Evolutionary conservation across 2,797 vertebrate genomes (phyloP).

Genomic region (Channa striata): DNA sequence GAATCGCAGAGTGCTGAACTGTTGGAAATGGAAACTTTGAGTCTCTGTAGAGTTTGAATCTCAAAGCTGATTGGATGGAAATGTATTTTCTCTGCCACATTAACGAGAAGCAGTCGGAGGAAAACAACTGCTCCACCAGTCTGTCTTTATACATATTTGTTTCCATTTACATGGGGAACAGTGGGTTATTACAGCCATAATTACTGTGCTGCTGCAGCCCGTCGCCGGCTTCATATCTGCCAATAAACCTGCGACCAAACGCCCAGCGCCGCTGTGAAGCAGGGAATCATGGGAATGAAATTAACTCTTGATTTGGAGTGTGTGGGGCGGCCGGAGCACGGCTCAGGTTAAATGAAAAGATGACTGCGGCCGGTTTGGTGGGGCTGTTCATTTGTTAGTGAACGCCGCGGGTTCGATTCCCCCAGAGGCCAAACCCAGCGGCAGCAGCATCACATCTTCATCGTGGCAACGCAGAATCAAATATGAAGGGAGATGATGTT

Average conservation of each 20-base stretch:
- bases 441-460: slow-evolving; percentile 32
- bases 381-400: slow-evolving; percentile 77
- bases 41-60: background rate
- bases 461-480: slow-evolving; percentile 30
- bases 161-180: slow-evolving; percentile 65
- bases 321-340: slow-evolving; percentile 29
- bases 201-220: slow-evolving; percentile 28
- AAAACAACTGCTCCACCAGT: background rate
- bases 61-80: slow-evolving; percentile 36
- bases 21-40: background rate
- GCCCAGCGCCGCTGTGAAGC: background rate
- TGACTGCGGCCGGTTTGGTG: slow-evolving; percentile 52
- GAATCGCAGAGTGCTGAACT: background rate
- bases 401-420: slow-evolving; percentile 65
- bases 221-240: slow-evolving; percentile 59
- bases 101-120: slow-evolving; percentile 8
- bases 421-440: slow-evolving; percentile 45
- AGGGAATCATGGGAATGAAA: slow-evolving; percentile 70
- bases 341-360: slow-evolving; percentile 69
- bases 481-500: slow-evolving; percentile 63
- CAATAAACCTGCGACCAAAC: slow-evolving; percentile 57
- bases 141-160: slow-evolving; percentile 54
- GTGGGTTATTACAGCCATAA: slow-evolving; percentile 65
- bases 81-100: background rate
- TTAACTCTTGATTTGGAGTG: slow-evolving; percentile 60